Base-by-base conservation (phyloP, 2,113 vertebrate genomes). In the Hystrix cristata region DNA sequence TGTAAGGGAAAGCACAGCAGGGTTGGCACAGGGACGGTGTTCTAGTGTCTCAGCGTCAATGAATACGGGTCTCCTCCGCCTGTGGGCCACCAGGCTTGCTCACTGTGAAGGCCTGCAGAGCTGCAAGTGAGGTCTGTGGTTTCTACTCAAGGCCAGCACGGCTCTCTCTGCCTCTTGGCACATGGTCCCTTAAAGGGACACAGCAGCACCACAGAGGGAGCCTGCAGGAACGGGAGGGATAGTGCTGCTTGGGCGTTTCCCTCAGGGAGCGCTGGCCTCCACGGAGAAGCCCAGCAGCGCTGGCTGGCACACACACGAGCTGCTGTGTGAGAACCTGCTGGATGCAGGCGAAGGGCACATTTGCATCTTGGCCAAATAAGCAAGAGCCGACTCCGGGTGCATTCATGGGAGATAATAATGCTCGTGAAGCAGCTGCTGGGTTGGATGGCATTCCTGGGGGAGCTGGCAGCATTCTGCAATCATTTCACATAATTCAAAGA, bases 281-380 rank as follows among this genome's bases (percentile, higher is more conserved):
- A 29, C 0, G 0, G 62, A 51, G 81, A 62, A 65, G 81, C 72
- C 71, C n/a, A 4, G 67, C 0, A 7, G 67, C 15, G 69, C 31
- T 25, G 3, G 0, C 34, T 7, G 7, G 9, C 0, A 4, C 12
- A 7, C 27, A 15, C 0, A 5, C 0, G 7, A 34, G 14, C 27
- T 0, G 34, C 19, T 10, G 6, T 19, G 2, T 7, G 5, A 21
- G 82, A 74, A 60, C 27, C 83, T 23, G 84, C 85, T 3, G 14
- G 55, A 53, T 25, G 19, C 5, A 2, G 7, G 74, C 0, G 1
- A 43, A 65, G 67, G 51, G 38, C 65, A 65, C 51, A 71, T 84
- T 87, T n/a, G 12, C n/a, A 21, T 82, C 71, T n/a, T 2, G 62
- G 72, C 55, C 23, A 84, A 93, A 46, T 25, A 83, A 34, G 59